Evolutionary conservation across 2,113 vertebrate species (phyloP).

Genomic region (Nansenia antarctica): DNA sequence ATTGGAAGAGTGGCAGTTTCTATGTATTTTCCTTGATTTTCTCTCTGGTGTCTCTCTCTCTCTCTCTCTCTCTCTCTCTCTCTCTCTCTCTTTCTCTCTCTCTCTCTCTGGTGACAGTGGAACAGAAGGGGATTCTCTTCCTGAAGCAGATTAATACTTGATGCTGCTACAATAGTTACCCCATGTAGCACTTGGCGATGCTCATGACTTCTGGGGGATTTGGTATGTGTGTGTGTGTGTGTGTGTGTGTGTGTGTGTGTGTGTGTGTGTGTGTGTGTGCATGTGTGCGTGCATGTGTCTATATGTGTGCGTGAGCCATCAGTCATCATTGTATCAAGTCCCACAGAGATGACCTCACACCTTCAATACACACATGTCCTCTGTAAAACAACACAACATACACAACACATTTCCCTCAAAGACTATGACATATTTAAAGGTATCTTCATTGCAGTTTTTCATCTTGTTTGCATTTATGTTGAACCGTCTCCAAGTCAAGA

Average conservation of each 20-base stretch:
- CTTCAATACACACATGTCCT: too few species aligned
- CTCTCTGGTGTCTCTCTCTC: neutral
- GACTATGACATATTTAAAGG: conserved; percentile 22
- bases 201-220: conserved; percentile 34
- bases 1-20: conserved; percentile 12
- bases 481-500: conserved; percentile 18
- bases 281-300: too few species aligned
- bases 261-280: too few species aligned
- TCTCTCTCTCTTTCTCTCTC: conserved; percentile 12
- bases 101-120: neutral
- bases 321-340: too few species aligned
- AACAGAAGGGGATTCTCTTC: neutral
- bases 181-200: conserved; percentile 27
- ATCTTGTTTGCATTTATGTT: conserved; percentile 6
- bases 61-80: neutral
- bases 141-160: conserved; percentile 69
- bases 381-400: too few species aligned
- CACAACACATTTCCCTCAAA: neutral
- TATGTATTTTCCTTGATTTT: neutral
- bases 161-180: conserved; percentile 54
- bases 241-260: conserved; percentile 32
- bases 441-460: too few species aligned
- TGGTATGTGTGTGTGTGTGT: conserved; percentile 5
- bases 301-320: too few species aligned
- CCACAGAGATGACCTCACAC: neutral